Evolutionary conservation across 2,113 vertebrate species (phyloP), one percentile per base, ranked within the genome.

Genomic region (Pseudopipra pipra): DNA sequence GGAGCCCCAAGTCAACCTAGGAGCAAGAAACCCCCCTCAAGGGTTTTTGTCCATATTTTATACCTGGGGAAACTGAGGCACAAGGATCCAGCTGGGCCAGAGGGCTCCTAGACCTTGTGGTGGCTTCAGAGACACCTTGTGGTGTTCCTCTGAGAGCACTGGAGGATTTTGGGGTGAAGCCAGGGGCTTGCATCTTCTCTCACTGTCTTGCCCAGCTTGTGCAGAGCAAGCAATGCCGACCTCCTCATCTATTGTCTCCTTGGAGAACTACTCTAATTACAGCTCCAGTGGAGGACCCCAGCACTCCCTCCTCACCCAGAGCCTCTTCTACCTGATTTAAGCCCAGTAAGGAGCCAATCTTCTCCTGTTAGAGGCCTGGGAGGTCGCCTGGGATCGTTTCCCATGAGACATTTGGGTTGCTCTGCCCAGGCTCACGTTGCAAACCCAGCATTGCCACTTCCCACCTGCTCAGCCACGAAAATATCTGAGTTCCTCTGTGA

Each of bases 31-130:
- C 2, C 1, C 12, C 30, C 11, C 28, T 43, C 52, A 37, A 24
- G 39, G 21, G 21, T 24, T 82, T 67, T 56, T 37, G 82, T 20
- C 44, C 14, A 6, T 24, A 12, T 30, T 35, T 83, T 55, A n/a
- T 19, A 28, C 19, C 13, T 44, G 52, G 70, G 81, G 61, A 91
- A 89, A 91, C 74, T 47, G 77, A 91, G 81, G 87, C 93, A 93
- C 0, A 0, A 28, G n/a, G 43, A 4, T 35, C 6, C 52, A 65
- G 18, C 33, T 68, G 46, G 14, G 67, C 23, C 37, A 88, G 71
- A 44, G 16, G 6, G 17, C n/a, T 88, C 47, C 28, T 58, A 46
- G 21, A 4, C 51, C 25, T 28, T 28, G 51, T 52, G 25, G 25
- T 27, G 51, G 51, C 25, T 28, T 52, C 51, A 52, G 25, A 52